Base-by-base conservation (phyloP, 2,797 vertebrate species). In the Buceros bicornis region DNA sequence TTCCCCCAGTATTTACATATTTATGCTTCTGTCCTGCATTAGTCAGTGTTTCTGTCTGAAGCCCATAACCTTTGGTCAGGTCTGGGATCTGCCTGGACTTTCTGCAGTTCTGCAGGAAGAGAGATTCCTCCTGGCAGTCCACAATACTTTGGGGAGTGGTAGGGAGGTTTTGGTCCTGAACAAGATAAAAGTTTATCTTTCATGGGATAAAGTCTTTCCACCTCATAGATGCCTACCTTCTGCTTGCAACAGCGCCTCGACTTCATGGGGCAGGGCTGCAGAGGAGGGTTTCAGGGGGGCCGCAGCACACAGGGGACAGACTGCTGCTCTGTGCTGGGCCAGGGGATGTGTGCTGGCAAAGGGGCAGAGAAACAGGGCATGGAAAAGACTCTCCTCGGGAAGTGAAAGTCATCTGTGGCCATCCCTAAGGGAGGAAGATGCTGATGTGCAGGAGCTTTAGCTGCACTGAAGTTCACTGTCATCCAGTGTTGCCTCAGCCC, bases 1-100 rank as follows among this genome's bases (percentile, higher is more conserved):
- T 91, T 84, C 71, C 64, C 72, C 31, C 70, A 33, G 20, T 97
- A 94, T 96, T 96, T 95, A 94, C 95, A 94, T 87, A 87, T 64
- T 95, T 92, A 77, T 61, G 53, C 64, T 84, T 67, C 77, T 83
- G 73, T 60, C 72, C 77, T 69, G 13, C 20, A 29, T 93, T 90
- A 96, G 81, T 96, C 96, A 96, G 45, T 85, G 74, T 69, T 96
- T 94, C 86, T 95, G 83, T 92, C 88, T 73, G 88, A 37, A 91
- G 74, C 64, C 51, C 47, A 28, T 81, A 89, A 89, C 93, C 86
- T 95, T 96, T 85, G 78, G 58, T 92, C 83, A 93, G 83, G 83
- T 92, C 94, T 90, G 81, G 64, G 83, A 95, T 91, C 26, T 0
- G 17, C 90, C 51, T 90, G 54, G 51, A 58, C 26, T 65, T 92